These are phyloP conservation scores for Masticophis lateralis DNA, from an alignment of 2,797 vertebrate genomes.

Conservation along the genomic window DNA sequence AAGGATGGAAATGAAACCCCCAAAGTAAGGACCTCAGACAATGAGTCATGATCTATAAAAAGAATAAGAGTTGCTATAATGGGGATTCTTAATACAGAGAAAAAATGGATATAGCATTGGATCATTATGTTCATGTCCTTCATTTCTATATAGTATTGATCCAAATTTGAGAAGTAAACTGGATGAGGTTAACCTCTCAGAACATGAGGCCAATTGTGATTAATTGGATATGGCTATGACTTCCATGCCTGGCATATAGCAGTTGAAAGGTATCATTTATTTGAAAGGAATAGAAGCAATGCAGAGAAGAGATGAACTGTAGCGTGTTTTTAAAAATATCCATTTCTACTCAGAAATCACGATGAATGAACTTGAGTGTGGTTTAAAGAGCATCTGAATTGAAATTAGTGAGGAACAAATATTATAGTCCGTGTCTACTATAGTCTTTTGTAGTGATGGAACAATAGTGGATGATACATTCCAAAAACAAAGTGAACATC, in stretches of 20 bases:
- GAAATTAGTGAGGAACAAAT: neutral
- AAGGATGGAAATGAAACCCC: neutral
- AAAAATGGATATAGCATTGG: neutral
- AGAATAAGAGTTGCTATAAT: neutral
- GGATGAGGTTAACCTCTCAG: neutral
- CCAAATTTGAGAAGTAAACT: neutral
- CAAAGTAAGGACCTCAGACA: neutral
- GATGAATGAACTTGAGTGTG: neutral
- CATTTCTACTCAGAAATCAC: neutral
- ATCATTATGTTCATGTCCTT: neutral
- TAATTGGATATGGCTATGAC: neutral
- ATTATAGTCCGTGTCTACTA: neutral
- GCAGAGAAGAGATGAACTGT: neutral
- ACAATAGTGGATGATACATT: neutral
- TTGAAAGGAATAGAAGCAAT: neutral
- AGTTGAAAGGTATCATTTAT: neutral
- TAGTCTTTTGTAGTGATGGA: neutral
- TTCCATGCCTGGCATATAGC: neutral
- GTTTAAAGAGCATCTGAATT: neutral
- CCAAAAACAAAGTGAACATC: neutral
- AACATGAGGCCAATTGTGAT: neutral
- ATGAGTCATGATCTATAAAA: neutral
- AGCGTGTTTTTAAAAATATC: neutral
- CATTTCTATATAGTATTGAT: neutral
- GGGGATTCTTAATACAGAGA: neutral